Percentiles rank a stretch among this genome's conserved stretches.
phyloP scores from a whole-genome alignment of 2,888 invertebrate genomes.

The Bugula neritina region DNA sequence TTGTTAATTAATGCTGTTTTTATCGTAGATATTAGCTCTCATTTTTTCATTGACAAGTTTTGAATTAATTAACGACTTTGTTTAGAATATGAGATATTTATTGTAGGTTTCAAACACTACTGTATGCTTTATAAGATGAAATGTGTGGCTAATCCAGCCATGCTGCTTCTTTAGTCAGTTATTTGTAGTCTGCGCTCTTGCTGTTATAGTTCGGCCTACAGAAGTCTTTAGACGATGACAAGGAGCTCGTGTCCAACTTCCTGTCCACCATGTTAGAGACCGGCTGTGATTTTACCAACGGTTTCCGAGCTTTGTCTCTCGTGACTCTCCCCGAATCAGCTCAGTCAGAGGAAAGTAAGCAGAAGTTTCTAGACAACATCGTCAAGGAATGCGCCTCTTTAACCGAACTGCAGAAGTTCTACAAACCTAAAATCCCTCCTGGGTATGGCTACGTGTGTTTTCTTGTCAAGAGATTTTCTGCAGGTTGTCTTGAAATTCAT shows the following conservation, averaged over 20 bases:
- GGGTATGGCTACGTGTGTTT: too few species aligned
- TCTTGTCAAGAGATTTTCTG: too few species aligned
- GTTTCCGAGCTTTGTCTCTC: conserved; percentile 47
- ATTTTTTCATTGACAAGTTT: too few species aligned
- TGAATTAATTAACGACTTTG: too few species aligned
- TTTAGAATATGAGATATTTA: neutral
- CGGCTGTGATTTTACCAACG: conserved; percentile 63
- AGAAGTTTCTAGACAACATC: conserved; percentile 13
- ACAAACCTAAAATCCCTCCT: conserved; percentile 46
- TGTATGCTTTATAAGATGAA: neutral
- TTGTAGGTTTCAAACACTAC: neutral
- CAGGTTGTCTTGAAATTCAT: too few species aligned
- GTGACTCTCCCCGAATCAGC: conserved; percentile 42
- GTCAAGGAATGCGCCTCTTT: conserved; percentile 21
- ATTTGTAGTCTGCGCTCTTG: conserved; percentile 16
- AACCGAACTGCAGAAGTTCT: conserved; percentile 32
- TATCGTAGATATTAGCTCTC: too few species aligned
- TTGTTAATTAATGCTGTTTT: too few species aligned
- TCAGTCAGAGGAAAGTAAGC: conserved; percentile 35
- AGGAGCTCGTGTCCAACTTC: conserved; percentile 56
- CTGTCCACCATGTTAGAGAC: conserved; percentile 63
- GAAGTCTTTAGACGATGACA: conserved; percentile 34
- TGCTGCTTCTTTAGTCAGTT: too few species aligned
- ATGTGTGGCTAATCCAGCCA: too few species aligned
- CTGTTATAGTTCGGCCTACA: conserved; percentile 44